Evolutionary conservation across 2,888 invertebrate species (phyloP).

Genomic region (Campopleginae sp.): DNA sequence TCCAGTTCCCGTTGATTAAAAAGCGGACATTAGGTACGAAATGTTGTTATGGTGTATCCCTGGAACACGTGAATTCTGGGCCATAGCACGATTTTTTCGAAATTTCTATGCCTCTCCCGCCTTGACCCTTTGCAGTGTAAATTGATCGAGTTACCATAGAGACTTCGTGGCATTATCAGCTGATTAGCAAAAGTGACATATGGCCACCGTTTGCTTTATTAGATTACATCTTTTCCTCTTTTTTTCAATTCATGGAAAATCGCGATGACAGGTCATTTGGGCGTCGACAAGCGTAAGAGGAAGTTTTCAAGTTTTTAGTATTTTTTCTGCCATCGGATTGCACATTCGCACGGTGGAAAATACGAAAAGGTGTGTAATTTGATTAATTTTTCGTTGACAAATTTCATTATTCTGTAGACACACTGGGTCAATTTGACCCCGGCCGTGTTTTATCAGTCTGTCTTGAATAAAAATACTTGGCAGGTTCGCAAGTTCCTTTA

Average conservation of each 20-base stretch:
- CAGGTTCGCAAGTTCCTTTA: background rate
- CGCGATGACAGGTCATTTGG: constrained; percentile 43
- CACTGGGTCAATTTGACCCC: background rate
- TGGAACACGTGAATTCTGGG: constrained; percentile 13
- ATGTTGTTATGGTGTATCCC: constrained; percentile 69
- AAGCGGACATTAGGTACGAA: constrained; percentile 36
- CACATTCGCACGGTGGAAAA: background rate
- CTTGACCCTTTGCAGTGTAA: constrained; percentile 24
- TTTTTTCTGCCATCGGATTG: background rate
- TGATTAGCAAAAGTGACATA: constrained; percentile 80
- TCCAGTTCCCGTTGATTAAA: constrained; percentile 70
- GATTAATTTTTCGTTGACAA: background rate
- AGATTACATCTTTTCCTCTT: constrained; percentile 77
- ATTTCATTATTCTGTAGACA: background rate
- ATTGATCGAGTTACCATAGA: constrained; percentile 76
- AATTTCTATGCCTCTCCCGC: constrained; percentile 43
- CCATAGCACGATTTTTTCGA: constrained; percentile 32
- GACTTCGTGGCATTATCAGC: constrained; percentile 79
- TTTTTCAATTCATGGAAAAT: constrained; percentile 20
- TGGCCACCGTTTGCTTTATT: constrained; percentile 78
- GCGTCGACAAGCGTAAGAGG: background rate
- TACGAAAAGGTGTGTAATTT: background rate
- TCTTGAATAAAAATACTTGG: background rate
- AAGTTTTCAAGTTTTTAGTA: constrained; percentile 6
- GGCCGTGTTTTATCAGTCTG: background rate